Conservation (phyloP, 2,888 invertebrate species). For the Habroteleia sp. region DNA sequence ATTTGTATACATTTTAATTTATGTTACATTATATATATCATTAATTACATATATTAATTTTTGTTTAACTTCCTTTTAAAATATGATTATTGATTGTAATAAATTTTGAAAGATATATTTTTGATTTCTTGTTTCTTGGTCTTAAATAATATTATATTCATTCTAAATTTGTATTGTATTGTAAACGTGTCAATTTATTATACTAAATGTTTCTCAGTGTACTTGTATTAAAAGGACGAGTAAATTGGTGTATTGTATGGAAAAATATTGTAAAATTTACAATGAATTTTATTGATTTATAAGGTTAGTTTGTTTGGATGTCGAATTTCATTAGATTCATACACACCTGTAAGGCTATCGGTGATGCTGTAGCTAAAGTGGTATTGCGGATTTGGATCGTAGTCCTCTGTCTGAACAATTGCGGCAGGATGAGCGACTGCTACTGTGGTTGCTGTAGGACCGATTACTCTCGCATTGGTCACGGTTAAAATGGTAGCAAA, state of each 20-base stretch:
- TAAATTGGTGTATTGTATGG: conserved; percentile 16
- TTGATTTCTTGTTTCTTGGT: too few species aligned
- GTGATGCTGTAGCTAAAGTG: conserved; percentile 78
- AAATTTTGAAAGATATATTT: too few species aligned
- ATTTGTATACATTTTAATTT: too few species aligned
- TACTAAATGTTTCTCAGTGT: too few species aligned
- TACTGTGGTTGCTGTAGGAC: conserved; percentile 69
- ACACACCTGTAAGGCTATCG: conserved; percentile 75
- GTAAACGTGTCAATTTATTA: too few species aligned
- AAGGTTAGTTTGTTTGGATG: conserved; percentile 37
- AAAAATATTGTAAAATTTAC: conserved; percentile 30
- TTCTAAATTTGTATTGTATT: too few species aligned
- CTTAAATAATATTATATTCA: too few species aligned
- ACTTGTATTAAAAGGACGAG: too few species aligned
- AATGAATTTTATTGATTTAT: conserved; percentile 43
- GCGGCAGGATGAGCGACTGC: conserved; percentile 71
- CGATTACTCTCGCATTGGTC: conserved; percentile 71
- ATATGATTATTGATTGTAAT: too few species aligned
- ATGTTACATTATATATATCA: too few species aligned
- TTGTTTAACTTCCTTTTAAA: too few species aligned
- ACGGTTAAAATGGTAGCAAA: conserved; percentile 70
- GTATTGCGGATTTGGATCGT: conserved; percentile 76
- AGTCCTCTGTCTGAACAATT: conserved; percentile 70
- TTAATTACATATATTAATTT: too few species aligned
- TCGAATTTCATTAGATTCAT: conserved; percentile 46